Percentiles rank a stretch among this genome's conserved stretches.
Conservation (phyloP, 2,113 vertebrate species). For the Prunella fulvescens region DNA sequence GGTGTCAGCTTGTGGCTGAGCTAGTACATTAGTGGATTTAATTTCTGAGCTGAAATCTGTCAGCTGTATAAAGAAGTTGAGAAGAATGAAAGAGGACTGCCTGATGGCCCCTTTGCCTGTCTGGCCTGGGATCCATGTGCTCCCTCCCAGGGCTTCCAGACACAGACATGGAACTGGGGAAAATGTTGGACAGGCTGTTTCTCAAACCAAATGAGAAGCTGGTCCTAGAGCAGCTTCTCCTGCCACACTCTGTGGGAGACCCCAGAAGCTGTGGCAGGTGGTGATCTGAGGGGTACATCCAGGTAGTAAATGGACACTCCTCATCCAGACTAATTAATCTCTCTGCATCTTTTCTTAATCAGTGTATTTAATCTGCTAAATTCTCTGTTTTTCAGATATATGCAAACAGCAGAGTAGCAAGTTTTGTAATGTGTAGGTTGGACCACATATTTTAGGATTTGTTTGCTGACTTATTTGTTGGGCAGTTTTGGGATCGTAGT, state of each 20-base stretch:
- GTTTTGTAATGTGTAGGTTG: not conserved
- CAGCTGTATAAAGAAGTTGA: not conserved
- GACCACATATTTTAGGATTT: not conserved
- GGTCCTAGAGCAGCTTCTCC: not conserved
- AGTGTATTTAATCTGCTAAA: not conserved
- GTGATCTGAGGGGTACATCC: not conserved
- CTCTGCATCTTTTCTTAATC: not conserved
- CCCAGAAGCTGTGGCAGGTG: not conserved
- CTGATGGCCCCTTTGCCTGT: not conserved
- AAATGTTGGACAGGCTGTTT: not conserved
- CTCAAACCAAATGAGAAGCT: not conserved
- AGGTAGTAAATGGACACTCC: not conserved
- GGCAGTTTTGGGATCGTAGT: not conserved
- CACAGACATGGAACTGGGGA: not conserved
- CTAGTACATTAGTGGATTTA: slow-evolving; percentile 23
- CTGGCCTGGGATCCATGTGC: not conserved
- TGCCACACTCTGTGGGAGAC: not conserved
- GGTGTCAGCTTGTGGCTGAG: slow-evolving; percentile 4
- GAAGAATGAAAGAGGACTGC: not conserved
- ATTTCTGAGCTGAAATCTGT: slow-evolving; percentile 10
- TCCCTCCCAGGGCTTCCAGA: not conserved
- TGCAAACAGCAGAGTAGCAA: not conserved
- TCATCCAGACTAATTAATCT: not conserved
- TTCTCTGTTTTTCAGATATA: not conserved
- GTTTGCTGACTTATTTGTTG: not conserved